phyloP scores from a whole-genome alignment of 2,113 vertebrate genomes.

The Arizona elegans region DNA sequence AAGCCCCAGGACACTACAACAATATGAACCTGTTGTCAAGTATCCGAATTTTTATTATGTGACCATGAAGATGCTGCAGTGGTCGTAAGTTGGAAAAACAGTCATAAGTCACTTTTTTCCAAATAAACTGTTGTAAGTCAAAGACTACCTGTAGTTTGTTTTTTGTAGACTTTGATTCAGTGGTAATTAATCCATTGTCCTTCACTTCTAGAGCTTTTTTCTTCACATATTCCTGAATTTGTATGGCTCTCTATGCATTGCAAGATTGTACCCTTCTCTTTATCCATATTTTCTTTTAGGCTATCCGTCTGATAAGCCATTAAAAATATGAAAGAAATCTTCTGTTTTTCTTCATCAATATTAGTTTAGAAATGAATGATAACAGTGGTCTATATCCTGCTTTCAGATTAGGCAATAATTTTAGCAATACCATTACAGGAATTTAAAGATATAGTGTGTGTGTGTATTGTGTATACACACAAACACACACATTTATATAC shows the following conservation, averaged over 20 bases:
- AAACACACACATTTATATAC: not conserved
- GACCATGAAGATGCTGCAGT: not conserved
- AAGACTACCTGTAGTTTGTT: not conserved
- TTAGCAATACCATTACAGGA: constrained; percentile 71
- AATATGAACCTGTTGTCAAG: not conserved
- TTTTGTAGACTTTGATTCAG: not conserved
- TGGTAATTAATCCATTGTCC: not conserved
- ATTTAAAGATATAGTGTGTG: constrained; percentile 16
- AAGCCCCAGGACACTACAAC: not conserved
- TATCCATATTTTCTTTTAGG: not conserved
- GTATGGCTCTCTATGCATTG: not conserved
- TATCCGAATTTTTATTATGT: not conserved
- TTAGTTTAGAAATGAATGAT: constrained; percentile 74
- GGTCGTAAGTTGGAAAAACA: not conserved
- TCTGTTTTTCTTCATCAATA: constrained; percentile 65
- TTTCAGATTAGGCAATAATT: constrained; percentile 77
- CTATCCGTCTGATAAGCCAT: not conserved
- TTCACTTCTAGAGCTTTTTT: not conserved
- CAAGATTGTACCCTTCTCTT: not conserved
- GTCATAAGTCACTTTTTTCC: not conserved
- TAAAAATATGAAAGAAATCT: constrained; percentile 59
- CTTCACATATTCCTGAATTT: not conserved
- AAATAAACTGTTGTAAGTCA: not conserved
- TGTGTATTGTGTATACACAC: not conserved
- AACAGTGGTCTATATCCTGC: constrained; percentile 70